Percentiles rank a stretch among this genome's conserved stretches.
Evolutionary conservation across 2,113 vertebrate species (phyloP).

Genomic region (Acinonyx jubatus): DNA sequence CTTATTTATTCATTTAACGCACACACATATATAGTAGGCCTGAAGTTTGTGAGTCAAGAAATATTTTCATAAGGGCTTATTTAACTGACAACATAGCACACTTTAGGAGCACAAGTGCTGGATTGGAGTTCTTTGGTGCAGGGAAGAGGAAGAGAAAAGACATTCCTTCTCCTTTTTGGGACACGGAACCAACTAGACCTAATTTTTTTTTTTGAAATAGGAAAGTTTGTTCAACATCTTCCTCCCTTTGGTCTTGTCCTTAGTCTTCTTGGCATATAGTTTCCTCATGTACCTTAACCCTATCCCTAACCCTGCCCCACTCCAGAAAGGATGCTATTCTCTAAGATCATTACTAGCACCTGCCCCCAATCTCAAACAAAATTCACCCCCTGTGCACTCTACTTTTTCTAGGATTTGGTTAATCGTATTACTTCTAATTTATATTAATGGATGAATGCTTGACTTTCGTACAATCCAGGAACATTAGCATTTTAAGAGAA

Average conservation of each 20-base stretch:
- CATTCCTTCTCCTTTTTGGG: not conserved
- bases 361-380: not conserved
- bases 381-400: not conserved
- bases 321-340: not conserved
- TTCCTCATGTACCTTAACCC: not conserved
- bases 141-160: not conserved
- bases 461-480: not conserved
- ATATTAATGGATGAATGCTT: not conserved
- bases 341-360: not conserved
- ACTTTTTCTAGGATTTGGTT: not conserved
- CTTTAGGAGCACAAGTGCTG: not conserved
- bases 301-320: not conserved
- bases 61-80: not conserved
- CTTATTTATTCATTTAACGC: not conserved
- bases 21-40: not conserved
- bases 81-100: not conserved
- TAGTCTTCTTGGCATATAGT: not conserved
- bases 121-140: not conserved
- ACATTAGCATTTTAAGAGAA: not conserved
- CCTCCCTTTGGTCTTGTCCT: not conserved
- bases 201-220: not conserved
- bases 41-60: not conserved
- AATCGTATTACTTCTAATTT: not conserved
- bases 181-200: not conserved
- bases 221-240: not conserved